phyloP scores from a whole-genome alignment of 2,113 vertebrate genomes.

The Herpailurus yagouaroundi region DNA sequence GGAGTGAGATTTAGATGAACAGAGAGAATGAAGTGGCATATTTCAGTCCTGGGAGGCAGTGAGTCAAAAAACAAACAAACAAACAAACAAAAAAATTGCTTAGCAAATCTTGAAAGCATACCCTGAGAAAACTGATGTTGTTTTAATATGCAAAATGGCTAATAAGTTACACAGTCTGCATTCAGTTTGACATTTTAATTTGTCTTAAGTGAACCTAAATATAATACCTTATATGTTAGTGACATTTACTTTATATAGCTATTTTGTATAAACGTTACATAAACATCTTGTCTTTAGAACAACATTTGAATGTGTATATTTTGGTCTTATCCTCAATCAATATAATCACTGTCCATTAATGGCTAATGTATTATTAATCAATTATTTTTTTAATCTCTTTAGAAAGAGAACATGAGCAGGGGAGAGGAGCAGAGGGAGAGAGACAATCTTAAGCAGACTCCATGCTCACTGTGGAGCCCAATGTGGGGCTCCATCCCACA shows the following conservation, averaged over 20 bases:
- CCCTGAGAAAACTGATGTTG: not conserved
- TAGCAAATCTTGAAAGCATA: not conserved
- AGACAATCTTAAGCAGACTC: too few species aligned
- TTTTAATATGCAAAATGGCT: not conserved
- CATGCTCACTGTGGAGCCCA: too few species aligned
- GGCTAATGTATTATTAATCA: not conserved
- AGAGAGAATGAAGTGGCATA: not conserved
- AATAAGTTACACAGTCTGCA: not conserved
- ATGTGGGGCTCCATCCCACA: too few species aligned
- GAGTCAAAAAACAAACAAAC: not conserved
- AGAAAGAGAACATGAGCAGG: too few species aligned
- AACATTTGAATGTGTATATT: not conserved
- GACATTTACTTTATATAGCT: not conserved
- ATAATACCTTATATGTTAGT: not conserved
- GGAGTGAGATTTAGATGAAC: not conserved
- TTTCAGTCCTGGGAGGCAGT: not conserved
- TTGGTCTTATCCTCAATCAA: not conserved
- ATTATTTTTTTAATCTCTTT: too few species aligned
- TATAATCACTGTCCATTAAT: not conserved
- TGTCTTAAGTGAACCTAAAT: constrained; percentile 20
- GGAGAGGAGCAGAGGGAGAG: too few species aligned
- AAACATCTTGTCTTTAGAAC: not conserved
- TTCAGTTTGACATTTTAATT: constrained; percentile 25
- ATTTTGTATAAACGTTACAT: not conserved
- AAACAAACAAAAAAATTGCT: not conserved